Evolutionary conservation across 2,113 vertebrate species (phyloP), one percentile per base, ranked within the genome.

Genomic region (Silurus glanis): DNA sequence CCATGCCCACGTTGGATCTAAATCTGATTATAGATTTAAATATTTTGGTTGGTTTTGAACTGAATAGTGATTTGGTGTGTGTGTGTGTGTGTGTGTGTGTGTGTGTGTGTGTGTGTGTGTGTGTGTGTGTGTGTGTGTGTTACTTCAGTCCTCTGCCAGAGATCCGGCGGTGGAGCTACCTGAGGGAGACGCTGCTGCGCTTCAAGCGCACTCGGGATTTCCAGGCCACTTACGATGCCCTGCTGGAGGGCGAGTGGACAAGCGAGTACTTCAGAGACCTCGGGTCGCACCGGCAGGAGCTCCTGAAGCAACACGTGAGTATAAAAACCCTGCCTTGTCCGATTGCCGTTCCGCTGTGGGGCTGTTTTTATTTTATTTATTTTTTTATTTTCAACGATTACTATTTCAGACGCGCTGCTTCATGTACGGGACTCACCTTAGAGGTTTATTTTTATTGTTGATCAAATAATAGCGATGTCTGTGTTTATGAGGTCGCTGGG

Each of bases 171-270:
- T 97, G 96, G 92, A 96, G 97, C n/a, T 96, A 97, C 91, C 95
- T 98, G 79, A 95, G 96, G 82, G 96, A 97, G 81, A 96, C 96
- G 0, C 92, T 98, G 90, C 91, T 97, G 82, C 93, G 96, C 21
- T 97, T 97, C 91, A 95, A 95, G 86, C 95, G 95, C 82, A 96
- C 95, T 16, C 95, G 94, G 55, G 97, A 98, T 93, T 95, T 98
- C 90, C 95, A 96, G 74, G 94, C 94, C 2, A 95, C 97, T 0
- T 98, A 95, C 47, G 95, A 95, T 87, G 95, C 96, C 6, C 94
- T 98, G 89, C 95, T 96, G 2, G 92, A 95, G 69, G 97, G 97
- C 1, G 96, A 96, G 51, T 96, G 95, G 94, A 96, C 95, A 71
- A 92, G 95, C 21, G 94, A 95, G 88, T 97, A 96, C 93, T 96